These are phyloP conservation scores for Rotaria sp. DNA, from an alignment of 2,888 invertebrate species.

Conservation along the genomic window DNA sequence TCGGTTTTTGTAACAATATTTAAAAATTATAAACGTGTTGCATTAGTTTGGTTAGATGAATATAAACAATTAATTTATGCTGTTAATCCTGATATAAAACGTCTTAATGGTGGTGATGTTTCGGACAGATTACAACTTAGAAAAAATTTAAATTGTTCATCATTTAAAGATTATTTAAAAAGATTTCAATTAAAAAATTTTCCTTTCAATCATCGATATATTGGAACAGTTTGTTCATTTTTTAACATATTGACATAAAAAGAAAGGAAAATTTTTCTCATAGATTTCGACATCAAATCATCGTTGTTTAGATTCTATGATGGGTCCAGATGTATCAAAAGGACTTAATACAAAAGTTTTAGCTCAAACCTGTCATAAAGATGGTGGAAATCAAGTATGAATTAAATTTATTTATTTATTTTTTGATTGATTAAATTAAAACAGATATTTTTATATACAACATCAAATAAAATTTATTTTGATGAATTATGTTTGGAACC, in stretches of 20 bases:
- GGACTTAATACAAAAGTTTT: neutral
- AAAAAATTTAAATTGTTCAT: constrained; percentile 80
- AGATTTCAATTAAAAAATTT: constrained; percentile 96
- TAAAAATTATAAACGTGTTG: constrained; percentile 93
- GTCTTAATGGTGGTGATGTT: constrained; percentile 67
- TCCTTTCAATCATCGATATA: constrained; percentile 86
- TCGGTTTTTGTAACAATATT: constrained; percentile 70
- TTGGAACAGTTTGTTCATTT: constrained; percentile 66
- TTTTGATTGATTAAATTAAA: too few relatives aligned
- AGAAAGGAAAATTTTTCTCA: too few relatives aligned
- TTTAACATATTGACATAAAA: too few relatives aligned
- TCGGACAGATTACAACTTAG: constrained; percentile 70
- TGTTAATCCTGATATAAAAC: constrained; percentile 31
- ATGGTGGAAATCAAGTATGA: constrained; percentile 28
- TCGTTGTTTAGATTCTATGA: constrained; percentile 20
- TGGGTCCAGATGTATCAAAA: neutral
- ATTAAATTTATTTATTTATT: too few relatives aligned
- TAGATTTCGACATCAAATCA: neutral
- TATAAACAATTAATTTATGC: constrained; percentile 65
- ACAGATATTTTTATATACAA: constrained; percentile 26
- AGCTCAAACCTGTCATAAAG: neutral
- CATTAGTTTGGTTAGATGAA: constrained; percentile 99
- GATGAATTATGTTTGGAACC: constrained; percentile 34
- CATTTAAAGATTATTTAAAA: constrained; percentile 94
- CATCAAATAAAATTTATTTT: neutral